A percentile compares a stretch with the other conserved stretches of the same genome.
Evolutionary conservation across 2,888 invertebrate species (phyloP).

Genomic region (Agapetus fuscipes): DNA sequence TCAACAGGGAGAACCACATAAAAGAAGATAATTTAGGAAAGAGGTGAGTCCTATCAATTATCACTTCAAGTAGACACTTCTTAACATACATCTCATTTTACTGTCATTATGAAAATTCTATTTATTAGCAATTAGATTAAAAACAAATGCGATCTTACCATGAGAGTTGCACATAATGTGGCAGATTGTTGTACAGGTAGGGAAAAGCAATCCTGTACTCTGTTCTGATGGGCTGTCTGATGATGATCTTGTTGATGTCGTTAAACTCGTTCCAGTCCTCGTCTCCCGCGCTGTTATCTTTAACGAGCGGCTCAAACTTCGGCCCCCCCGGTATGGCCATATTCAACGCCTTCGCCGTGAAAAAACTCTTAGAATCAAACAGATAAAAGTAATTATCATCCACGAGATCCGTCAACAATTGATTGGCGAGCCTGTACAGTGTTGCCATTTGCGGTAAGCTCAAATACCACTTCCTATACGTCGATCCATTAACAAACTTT

Average conservation of each 20-base stretch:
- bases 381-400: conserved; percentile 99
- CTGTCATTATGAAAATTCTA: too few species aligned
- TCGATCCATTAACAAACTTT: conserved; percentile 91
- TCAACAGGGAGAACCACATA: too few species aligned
- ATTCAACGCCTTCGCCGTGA: conserved; percentile 98
- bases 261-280: conserved; percentile 99
- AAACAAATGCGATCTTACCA: conserved; percentile 73
- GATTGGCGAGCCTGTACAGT: conserved; percentile 94
- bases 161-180: conserved; percentile 95
- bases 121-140: too few species aligned
- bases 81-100: too few species aligned
- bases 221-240: conserved; percentile 95
- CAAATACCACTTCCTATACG: conserved; percentile 95
- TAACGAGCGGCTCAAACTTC: conserved; percentile 98
- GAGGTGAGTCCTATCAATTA: too few species aligned
- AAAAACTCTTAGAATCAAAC: conserved; percentile 98
- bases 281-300: conserved; percentile 94
- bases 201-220: conserved; percentile 99
- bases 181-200: conserved; percentile 97
- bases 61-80: too few species aligned
- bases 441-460: conserved; percentile 96
- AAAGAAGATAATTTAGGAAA: too few species aligned
- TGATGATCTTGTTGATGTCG: conserved; percentile 99
- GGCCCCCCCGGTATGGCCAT: conserved; percentile 99
- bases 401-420: conserved; percentile 92